These are phyloP conservation scores for Lasioglossum calceatum DNA, from an alignment of 2,888 invertebrate species.

Conservation along the genomic window DNA sequence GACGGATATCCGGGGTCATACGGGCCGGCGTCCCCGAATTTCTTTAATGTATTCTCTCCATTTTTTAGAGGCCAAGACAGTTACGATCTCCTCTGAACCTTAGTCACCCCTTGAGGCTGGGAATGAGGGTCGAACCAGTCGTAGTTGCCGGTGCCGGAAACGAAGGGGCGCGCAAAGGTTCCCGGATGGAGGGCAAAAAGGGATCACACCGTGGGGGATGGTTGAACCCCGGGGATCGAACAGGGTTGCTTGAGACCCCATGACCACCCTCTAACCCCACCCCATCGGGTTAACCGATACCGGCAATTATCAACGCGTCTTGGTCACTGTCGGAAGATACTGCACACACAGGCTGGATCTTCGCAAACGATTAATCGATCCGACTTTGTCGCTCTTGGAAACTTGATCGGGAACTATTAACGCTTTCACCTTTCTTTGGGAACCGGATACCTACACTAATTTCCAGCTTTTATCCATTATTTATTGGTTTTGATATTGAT, in stretches of 20 bases:
- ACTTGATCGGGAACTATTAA: conserved; percentile 18
- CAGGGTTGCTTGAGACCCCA: conserved; percentile 70
- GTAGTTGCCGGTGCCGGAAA: conserved; percentile 76
- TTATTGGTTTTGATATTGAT: not conserved
- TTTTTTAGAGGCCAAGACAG: conserved; percentile 71
- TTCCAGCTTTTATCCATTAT: not conserved
- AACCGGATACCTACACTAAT: not conserved
- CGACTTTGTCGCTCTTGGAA: not conserved
- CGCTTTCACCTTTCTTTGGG: not conserved
- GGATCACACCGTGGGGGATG: conserved; percentile 73
- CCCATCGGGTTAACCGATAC: conserved; percentile 83
- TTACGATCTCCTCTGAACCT: conserved; percentile 71
- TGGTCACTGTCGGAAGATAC: conserved; percentile 70
- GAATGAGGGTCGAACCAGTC: conserved; percentile 71
- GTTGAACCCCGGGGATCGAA: conserved; percentile 53
- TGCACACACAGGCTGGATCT: conserved; percentile 6
- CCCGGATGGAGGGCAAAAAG: conserved; percentile 77
- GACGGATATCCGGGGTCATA: conserved; percentile 62
- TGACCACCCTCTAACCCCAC: conserved; percentile 63
- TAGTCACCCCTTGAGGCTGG: conserved; percentile 72
- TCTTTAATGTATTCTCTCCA: conserved; percentile 73
- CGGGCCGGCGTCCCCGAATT: conserved; percentile 44
- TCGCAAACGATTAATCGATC: conserved; percentile 41
- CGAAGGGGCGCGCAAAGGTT: conserved; percentile 82
- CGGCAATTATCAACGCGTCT: conserved; percentile 84